These are phyloP conservation scores for Lophura swinhoii DNA, from an alignment of 2,797 vertebrate species.

Conservation along the genomic window DNA sequence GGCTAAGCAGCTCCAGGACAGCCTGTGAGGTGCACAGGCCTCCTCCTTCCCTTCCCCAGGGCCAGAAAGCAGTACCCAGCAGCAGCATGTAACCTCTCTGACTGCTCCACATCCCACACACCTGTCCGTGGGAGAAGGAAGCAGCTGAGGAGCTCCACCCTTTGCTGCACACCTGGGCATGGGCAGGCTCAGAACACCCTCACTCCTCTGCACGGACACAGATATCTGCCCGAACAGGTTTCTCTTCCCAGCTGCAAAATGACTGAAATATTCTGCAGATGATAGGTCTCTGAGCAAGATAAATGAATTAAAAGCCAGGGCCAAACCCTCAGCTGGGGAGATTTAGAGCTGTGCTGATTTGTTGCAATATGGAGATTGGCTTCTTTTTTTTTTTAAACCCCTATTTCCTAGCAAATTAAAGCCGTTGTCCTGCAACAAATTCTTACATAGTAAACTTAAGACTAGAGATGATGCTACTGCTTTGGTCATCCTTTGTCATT, in stretches of 20 bases:
- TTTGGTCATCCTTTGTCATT: background rate
- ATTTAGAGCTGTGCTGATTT: background rate
- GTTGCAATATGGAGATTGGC: background rate
- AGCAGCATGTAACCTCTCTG: background rate
- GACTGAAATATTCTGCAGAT: conserved; percentile 38
- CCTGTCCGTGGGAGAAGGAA: background rate
- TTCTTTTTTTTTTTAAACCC: background rate
- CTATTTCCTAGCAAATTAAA: background rate
- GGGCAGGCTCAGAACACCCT: background rate
- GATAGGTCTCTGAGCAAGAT: conserved; percentile 43
- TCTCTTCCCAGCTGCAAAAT: conserved; percentile 26
- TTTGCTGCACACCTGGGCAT: conserved; percentile 19
- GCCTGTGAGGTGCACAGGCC: background rate
- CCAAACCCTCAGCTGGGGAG: background rate
- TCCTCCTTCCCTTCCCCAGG: background rate
- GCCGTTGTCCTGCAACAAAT: background rate
- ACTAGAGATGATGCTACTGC: background rate
- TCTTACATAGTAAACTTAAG: background rate
- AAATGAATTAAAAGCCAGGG: conserved; percentile 21
- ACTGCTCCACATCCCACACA: background rate
- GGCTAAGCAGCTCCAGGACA: background rate
- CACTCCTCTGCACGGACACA: conserved; percentile 25
- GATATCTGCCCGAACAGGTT: conserved; percentile 46
- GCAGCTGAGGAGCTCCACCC: background rate
- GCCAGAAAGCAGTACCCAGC: background rate